Percentiles rank a stretch among this genome's conserved stretches.
Conservation (phyloP, 2,888 invertebrate genomes). For the Laspeyria flexula region DNA sequence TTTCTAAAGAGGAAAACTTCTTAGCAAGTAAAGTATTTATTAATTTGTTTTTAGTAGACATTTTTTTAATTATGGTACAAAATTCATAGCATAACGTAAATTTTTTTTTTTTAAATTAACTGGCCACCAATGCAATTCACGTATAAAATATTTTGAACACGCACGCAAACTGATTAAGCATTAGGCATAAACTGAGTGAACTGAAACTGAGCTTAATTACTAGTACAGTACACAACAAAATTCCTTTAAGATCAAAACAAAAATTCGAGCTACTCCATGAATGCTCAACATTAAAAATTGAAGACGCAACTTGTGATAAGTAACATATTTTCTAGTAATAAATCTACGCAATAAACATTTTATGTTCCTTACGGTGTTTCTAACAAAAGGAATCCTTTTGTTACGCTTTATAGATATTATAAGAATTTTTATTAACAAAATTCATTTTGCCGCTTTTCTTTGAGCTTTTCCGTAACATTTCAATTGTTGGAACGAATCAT, state of each 20-base stretch:
- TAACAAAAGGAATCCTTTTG: constrained; percentile 47
- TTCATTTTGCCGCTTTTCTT: constrained; percentile 6
- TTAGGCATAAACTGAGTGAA: not conserved
- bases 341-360: constrained; percentile 62
- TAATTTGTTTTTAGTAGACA: too few species aligned
- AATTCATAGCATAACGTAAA: too few species aligned
- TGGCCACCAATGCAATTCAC: too few species aligned
- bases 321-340: constrained; percentile 60
- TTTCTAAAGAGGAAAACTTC: too few species aligned
- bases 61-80: too few species aligned
- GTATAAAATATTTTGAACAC: too few species aligned
- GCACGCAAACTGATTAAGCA: too few species aligned
- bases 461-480: constrained; percentile 3
- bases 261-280: constrained; percentile 13
- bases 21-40: too few species aligned
- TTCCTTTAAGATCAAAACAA: not conserved
- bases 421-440: constrained; percentile 28
- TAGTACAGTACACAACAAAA: not conserved
- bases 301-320: constrained; percentile 49
- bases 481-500: too few species aligned
- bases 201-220: too few species aligned
- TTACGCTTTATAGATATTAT: constrained; percentile 39
- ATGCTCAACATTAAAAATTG: constrained; percentile 28
- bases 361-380: constrained; percentile 52
- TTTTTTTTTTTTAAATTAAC: too few species aligned